Evolutionary conservation across 2,797 vertebrate genomes (phyloP), one percentile per base, ranked within the genome.

Genomic region (Oceanodroma leucorhoa): DNA sequence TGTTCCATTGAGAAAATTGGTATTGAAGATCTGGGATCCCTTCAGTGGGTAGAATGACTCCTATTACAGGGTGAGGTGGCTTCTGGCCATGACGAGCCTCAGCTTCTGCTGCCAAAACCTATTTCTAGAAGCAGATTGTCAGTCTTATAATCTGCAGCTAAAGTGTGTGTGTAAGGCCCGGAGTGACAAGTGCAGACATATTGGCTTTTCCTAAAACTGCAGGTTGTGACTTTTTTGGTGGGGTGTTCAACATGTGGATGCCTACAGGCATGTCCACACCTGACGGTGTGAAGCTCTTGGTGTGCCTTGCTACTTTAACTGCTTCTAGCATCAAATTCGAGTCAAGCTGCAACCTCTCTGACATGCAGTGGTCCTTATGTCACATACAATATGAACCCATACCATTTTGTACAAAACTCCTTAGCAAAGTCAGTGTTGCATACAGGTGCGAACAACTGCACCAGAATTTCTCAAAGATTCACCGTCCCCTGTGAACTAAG

Each of bases 1-100:
- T 91, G 72, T 72, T 95, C 20, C 72, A 79, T 93, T 95, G 73
- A 97, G 77, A 93, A 94, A 92, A 92, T 11, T 41, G 48, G 51
- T 84, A 34, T 2, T 36, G 38, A 88, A 78, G 46, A 71, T 58
- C 65, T 90, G n/a, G 45, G 58, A 92, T 93, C 38, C n/a, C 24
- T 92, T 78, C 54, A 62, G 34, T 26, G 57, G 64, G 12, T 75
- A 91, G 36, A 93, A 30, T 6, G 24, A 85, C 41, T 78, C 53
- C 34, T 65, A 3, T 53, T 85, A 46, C n/a, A 61, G 40, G 45
- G 27, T 38, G n/a, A 87, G 57, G 41, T 65, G 41, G 48, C 60
- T 89, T 41, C 87, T 67, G 36, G 34, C 26, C 53, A 77, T 11
- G 10, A 66, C 10, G 5, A 84, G 6, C 36, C n/a, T 62, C 64